A percentile compares a stretch with the other conserved stretches of the same genome.
Conservation (phyloP, 2,888 invertebrate species). For the Muschampia plurimacula region DNA sequence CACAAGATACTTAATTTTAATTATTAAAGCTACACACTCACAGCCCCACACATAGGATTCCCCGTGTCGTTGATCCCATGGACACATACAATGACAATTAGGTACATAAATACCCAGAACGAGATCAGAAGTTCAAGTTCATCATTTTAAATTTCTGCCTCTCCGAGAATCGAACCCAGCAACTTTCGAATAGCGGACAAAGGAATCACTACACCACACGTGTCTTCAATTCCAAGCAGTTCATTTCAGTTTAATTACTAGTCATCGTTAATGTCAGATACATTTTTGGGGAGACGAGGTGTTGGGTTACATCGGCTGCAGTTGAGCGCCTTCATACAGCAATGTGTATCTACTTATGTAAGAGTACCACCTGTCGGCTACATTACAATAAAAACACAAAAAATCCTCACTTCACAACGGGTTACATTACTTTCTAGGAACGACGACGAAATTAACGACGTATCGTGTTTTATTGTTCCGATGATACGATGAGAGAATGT, state of each 20-base stretch:
- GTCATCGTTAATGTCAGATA: neutral
- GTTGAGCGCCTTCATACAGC: slow-evolving; percentile 6
- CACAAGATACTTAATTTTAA: too few species aligned
- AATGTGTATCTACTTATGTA: neutral
- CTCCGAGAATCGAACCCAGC: too few species aligned
- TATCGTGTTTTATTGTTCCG: slow-evolving; percentile 15
- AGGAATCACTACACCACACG: neutral
- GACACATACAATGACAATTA: too few species aligned
- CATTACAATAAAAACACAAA: slow-evolving; percentile 27
- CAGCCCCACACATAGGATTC: too few species aligned
- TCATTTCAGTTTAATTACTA: too few species aligned
- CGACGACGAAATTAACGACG: neutral
- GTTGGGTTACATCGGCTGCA: slow-evolving; percentile 18
- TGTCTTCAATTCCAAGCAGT: too few species aligned
- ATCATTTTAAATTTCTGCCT: too few species aligned
- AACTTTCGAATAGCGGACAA: too few species aligned
- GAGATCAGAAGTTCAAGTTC: too few species aligned
- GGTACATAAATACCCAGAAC: too few species aligned
- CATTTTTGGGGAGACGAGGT: slow-evolving; percentile 17
- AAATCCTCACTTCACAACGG: slow-evolving; percentile 6
- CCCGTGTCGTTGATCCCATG: too few species aligned
- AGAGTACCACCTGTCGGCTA: neutral
- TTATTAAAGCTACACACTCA: too few species aligned
- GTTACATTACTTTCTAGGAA: slow-evolving; percentile 23
- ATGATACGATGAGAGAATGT: neutral